A percentile compares a stretch with the other conserved stretches of the same genome.
These are phyloP conservation scores for Heterochromis multidens DNA, from an alignment of 2,113 vertebrate species.

Conservation along the genomic window DNA sequence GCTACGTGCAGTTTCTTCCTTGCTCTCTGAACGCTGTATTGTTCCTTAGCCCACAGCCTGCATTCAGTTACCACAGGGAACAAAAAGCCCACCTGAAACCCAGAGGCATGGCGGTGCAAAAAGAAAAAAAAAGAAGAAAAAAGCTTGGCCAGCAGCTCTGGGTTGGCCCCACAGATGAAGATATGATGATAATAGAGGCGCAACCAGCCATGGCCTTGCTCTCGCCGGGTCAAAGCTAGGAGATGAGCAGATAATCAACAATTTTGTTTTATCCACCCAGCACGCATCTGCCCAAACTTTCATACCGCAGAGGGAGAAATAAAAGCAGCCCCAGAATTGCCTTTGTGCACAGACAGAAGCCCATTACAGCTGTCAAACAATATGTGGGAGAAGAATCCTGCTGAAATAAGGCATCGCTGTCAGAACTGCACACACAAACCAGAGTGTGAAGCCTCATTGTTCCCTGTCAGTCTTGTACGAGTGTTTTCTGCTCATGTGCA, in stretches of 20 bases:
- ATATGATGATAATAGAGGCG: slow-evolving; percentile 62
- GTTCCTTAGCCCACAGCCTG: slow-evolving; percentile 71
- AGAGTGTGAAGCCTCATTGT: slow-evolving; percentile 41
- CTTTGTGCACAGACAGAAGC: slow-evolving; percentile 43
- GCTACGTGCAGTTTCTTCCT: slow-evolving; percentile 75
- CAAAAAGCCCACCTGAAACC: slow-evolving; percentile 64
- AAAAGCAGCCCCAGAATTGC: slow-evolving; percentile 30
- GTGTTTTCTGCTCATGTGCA: background rate
- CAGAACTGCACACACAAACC: slow-evolving; percentile 22
- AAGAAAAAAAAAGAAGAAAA: slow-evolving; percentile 2
- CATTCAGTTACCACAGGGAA: slow-evolving; percentile 61
- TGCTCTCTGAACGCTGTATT: slow-evolving; percentile 61
- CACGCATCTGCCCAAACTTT: slow-evolving; percentile 38
- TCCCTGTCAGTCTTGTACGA: slow-evolving; percentile 9
- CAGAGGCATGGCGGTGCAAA: slow-evolving; percentile 28
- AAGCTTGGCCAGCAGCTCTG: slow-evolving; percentile 1
- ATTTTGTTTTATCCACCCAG: slow-evolving; percentile 39
- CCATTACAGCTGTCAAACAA: slow-evolving; percentile 53
- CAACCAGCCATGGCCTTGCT: slow-evolving; percentile 66
- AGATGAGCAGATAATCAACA: slow-evolving; percentile 67
- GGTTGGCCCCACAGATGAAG: slow-evolving; percentile 38
- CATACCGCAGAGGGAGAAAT: slow-evolving; percentile 10
- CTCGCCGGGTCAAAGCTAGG: slow-evolving; percentile 63
- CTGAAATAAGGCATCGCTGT: slow-evolving; percentile 55
- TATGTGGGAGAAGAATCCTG: slow-evolving; percentile 12